These are phyloP conservation scores for Nomada flava DNA, from an alignment of 2,888 invertebrate species.

Conservation along the genomic window DNA sequence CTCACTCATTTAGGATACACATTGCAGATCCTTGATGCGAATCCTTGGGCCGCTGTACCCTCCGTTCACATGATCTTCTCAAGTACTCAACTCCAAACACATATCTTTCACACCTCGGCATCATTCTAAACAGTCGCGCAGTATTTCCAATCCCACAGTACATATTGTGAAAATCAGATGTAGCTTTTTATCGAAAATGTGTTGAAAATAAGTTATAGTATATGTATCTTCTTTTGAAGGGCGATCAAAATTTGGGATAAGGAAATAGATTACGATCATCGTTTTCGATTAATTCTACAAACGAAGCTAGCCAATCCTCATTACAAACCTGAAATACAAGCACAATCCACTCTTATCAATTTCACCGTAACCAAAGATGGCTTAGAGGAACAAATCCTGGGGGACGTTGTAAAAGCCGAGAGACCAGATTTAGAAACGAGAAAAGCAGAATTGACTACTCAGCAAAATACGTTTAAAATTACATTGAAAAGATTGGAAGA, in stretches of 20 bases:
- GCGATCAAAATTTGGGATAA: constrained; percentile 95
- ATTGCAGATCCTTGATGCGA: too few relatives aligned
- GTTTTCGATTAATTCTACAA: constrained; percentile 94
- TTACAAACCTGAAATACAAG: constrained; percentile 98
- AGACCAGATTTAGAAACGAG: constrained; percentile 95
- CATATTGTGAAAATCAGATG: too few relatives aligned
- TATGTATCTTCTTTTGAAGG: constrained; percentile 75
- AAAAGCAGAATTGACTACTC: constrained; percentile 93
- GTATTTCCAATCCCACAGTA: too few relatives aligned
- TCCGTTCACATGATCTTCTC: too few relatives aligned
- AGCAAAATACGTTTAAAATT: constrained; percentile 98
- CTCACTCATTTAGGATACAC: too few relatives aligned
- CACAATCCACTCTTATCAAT: constrained; percentile 97
- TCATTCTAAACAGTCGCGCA: too few relatives aligned
- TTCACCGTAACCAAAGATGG: constrained; percentile 98
- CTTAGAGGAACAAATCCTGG: constrained; percentile 96
- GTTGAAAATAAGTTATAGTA: background rate
- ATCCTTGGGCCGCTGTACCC: too few relatives aligned
- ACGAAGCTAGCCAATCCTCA: constrained; percentile 98
- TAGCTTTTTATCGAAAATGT: too few relatives aligned
- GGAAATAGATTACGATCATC: constrained; percentile 94
- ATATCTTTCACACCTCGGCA: too few relatives aligned
- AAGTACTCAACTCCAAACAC: too few relatives aligned
- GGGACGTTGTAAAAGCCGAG: constrained; percentile 97
- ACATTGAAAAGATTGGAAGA: constrained; percentile 96